Evolutionary conservation across 2,113 vertebrate genomes (phyloP).

Genomic region (Micromys minutus): DNA sequence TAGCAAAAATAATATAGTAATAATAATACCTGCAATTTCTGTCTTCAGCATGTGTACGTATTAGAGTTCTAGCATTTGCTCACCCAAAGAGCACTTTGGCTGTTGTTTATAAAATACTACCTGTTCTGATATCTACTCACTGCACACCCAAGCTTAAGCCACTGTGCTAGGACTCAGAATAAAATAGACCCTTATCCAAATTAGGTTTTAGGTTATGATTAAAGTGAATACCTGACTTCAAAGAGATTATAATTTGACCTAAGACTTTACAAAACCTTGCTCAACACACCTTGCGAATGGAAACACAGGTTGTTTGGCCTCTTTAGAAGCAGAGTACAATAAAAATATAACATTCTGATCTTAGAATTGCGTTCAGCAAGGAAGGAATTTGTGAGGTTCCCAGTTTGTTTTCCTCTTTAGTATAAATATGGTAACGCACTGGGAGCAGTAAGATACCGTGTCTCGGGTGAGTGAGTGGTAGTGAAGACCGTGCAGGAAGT

Average conservation of each 20-base stretch:
- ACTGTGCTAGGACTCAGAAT: background rate
- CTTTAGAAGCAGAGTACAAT: background rate
- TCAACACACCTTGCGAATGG: background rate
- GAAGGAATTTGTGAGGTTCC: background rate
- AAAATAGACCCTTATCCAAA: background rate
- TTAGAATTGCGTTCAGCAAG: background rate
- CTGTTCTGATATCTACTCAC: background rate
- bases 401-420: background rate
- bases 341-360: background rate
- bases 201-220: background rate
- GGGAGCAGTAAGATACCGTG: background rate
- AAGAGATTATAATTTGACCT: background rate
- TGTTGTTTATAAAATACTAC: background rate
- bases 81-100: background rate
- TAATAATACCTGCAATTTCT: background rate
- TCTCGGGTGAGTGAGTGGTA: background rate
- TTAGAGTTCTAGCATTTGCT: background rate
- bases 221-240: background rate
- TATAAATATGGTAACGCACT: background rate
- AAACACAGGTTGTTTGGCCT: background rate
- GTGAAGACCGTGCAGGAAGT: background rate
- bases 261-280: background rate
- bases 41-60: background rate
- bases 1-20: background rate
- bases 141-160: background rate